Percentiles rank a stretch among this genome's conserved stretches.
These are phyloP conservation scores for Podocnemis expansa DNA, from an alignment of 2,113 vertebrate genomes.

Conservation along the genomic window DNA sequence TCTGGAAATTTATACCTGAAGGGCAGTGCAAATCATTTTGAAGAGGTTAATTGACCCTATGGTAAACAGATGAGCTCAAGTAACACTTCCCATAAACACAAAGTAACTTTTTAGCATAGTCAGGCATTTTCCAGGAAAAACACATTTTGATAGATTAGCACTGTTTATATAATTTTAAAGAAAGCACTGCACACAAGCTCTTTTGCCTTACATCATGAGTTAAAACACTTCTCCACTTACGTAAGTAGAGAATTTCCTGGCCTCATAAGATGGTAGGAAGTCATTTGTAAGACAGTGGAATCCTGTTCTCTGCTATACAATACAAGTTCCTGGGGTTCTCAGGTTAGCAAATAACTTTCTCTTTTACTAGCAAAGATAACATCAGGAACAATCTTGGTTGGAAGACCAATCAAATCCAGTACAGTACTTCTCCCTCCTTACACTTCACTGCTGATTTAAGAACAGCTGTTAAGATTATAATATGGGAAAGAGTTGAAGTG, in stretches of 20 bases:
- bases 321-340: not conserved
- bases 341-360: not conserved
- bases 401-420: not conserved
- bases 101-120: not conserved
- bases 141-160: not conserved
- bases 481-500: constrained; percentile 21
- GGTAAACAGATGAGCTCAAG: not conserved
- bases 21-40: not conserved
- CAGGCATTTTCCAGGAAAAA: rapidly evolving
- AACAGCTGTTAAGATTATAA: constrained; percentile 9
- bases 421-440: constrained; percentile 9
- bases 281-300: not conserved
- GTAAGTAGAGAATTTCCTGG: not conserved
- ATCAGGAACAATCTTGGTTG: constrained; percentile 16
- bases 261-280: not conserved
- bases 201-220: constrained; percentile 1
- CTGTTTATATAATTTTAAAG: not conserved
- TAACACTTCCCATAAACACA: not conserved
- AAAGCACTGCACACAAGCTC: not conserved
- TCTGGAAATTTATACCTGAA: not conserved
- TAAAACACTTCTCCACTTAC: not conserved
- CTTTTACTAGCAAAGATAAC: not conserved
- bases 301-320: not conserved
- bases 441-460: constrained; percentile 39
- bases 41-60: not conserved